These are phyloP conservation scores for Pseudachorutes palmiensis DNA, from an alignment of 1,140 invertebrate species.

Conservation along the genomic window DNA sequence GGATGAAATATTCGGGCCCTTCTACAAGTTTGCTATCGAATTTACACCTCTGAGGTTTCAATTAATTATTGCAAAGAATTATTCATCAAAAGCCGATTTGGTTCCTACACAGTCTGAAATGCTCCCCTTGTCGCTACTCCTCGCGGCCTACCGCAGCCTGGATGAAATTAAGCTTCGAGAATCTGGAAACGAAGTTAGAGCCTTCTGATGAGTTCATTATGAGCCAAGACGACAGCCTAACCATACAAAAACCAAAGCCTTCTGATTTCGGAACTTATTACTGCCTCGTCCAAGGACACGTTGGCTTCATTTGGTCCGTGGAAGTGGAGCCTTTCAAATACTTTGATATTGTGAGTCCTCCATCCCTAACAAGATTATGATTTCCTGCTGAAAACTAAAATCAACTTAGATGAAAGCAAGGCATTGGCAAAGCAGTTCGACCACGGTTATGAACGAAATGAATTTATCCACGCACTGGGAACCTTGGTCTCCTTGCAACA, in stretches of 20 bases:
- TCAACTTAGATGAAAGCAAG: neutral
- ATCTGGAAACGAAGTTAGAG: neutral
- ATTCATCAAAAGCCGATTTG: too few relatives aligned
- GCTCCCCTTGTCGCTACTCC: constrained; percentile 12
- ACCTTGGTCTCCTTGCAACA: constrained; percentile 12
- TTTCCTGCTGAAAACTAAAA: neutral
- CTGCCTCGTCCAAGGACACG: neutral
- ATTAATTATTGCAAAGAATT: neutral
- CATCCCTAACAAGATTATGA: too few relatives aligned
- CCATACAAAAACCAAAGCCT: neutral
- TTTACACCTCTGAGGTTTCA: neutral
- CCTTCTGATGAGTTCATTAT: neutral
- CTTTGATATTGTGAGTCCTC: neutral
- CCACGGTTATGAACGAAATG: neutral
- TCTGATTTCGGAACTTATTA: constrained; percentile 12
- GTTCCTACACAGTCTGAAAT: neutral
- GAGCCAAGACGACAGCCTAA: neutral
- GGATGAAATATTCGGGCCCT: constrained; percentile 14
- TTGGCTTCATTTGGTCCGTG: constrained; percentile 9
- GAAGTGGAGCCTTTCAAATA: constrained; percentile 7
- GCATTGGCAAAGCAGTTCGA: neutral
- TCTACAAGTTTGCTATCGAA: constrained; percentile 8
- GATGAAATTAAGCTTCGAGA: constrained; percentile 14
- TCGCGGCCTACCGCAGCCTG: neutral
- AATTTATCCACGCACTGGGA: neutral